Percentiles rank a stretch among this genome's conserved stretches.
These are phyloP conservation scores for Abrostola triplasia DNA, from an alignment of 2,888 invertebrate genomes.

Conservation along the genomic window DNA sequence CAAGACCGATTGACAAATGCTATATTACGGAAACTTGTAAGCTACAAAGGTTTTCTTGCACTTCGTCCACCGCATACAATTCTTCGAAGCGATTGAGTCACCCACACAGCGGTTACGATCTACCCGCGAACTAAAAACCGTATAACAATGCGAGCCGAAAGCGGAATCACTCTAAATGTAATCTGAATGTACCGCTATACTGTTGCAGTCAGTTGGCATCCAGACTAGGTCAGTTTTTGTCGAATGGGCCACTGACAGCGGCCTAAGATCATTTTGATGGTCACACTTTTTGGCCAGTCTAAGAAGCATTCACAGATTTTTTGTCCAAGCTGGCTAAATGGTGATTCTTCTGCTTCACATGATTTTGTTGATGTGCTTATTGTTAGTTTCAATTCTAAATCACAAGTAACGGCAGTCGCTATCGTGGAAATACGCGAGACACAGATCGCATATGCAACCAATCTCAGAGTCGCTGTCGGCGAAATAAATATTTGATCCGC, in stretches of 20 bases:
- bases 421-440: neutral
- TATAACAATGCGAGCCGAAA: slow-evolving; percentile 74
- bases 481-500: neutral
- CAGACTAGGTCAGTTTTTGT: slow-evolving; percentile 87
- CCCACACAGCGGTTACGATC: slow-evolving; percentile 49
- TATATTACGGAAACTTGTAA: slow-evolving; percentile 27
- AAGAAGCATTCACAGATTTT: slow-evolving; percentile 23
- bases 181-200: slow-evolving; percentile 82
- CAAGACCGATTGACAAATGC: slow-evolving; percentile 5
- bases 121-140: slow-evolving; percentile 71
- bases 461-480: neutral
- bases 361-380: neutral
- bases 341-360: neutral
- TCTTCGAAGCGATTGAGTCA: slow-evolving; percentile 51
- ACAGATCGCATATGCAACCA: slow-evolving; percentile 12
- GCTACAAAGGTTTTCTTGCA: slow-evolving; percentile 26
- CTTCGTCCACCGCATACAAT: slow-evolving; percentile 16
- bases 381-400: neutral
- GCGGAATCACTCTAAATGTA: slow-evolving; percentile 78
- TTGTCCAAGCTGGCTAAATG: slow-evolving; percentile 1
- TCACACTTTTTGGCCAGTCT: slow-evolving; percentile 36
- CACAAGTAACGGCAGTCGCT: neutral
- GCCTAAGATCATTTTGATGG: slow-evolving; percentile 47
- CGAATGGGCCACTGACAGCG: slow-evolving; percentile 46
- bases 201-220: slow-evolving; percentile 84